Evolutionary conservation across 2,797 vertebrate genomes (phyloP).

Genomic region (Darevskia nairensis): DNA sequence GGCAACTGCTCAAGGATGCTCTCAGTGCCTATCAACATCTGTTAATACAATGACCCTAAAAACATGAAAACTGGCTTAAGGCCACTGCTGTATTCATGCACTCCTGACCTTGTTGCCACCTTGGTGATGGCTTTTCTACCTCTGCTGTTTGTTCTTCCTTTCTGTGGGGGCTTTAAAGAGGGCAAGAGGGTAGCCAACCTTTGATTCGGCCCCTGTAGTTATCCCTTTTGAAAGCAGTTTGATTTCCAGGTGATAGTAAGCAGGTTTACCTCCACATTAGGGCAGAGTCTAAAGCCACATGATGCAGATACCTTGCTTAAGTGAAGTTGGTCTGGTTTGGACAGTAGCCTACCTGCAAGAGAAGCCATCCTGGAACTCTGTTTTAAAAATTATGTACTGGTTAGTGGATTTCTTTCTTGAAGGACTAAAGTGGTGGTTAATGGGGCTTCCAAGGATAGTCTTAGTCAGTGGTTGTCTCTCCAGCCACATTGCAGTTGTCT

Average conservation of each 20-base stretch:
- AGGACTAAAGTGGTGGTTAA: conserved; percentile 28
- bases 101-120: too few relatives aligned
- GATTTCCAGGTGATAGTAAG: background rate
- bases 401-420: conserved; percentile 38
- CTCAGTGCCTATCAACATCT: too few relatives aligned
- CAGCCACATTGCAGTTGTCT: conserved; percentile 9
- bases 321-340: background rate
- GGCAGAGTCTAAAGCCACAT: background rate
- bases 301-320: background rate
- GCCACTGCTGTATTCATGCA: too few relatives aligned
- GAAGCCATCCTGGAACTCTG: too few relatives aligned
- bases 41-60: background rate
- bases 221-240: background rate
- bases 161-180: background rate
- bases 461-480: conserved; percentile 1
- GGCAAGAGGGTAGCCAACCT: background rate
- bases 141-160: background rate
- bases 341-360: too few relatives aligned
- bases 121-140: background rate
- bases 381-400: conserved; percentile 49
- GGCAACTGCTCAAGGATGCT: background rate
- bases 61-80: background rate
- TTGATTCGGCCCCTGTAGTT: background rate
- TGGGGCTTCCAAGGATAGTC: conserved; percentile 40
- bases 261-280: background rate